Conservation (phyloP, 2,888 invertebrate species). For the Metellina segmentata region DNA sequence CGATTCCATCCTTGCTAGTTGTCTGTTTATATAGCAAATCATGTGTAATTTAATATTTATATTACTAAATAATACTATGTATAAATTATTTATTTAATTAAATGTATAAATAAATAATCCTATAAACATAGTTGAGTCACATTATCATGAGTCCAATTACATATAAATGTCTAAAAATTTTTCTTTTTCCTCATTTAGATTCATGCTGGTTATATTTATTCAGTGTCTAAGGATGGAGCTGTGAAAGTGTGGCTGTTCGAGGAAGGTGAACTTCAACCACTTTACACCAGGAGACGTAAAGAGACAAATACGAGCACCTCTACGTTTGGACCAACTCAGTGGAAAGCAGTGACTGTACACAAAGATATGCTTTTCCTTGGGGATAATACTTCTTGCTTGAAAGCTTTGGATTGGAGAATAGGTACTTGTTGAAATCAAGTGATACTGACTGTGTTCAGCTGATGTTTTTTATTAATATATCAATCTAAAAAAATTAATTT, state of each 20-base stretch:
- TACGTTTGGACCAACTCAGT: slow-evolving; percentile 49
- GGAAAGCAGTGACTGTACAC: slow-evolving; percentile 45
- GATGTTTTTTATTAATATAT: too few relatives aligned
- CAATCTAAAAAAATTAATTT: too few relatives aligned
- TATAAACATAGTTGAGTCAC: too few relatives aligned
- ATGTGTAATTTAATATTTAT: too few relatives aligned
- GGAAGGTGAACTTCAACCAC: slow-evolving; percentile 61
- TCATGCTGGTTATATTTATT: slow-evolving; percentile 50
- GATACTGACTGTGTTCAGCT: too few relatives aligned
- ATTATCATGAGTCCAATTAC: too few relatives aligned
- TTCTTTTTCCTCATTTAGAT: slow-evolving; percentile 30
- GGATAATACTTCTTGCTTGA: slow-evolving; percentile 52
- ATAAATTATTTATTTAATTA: too few relatives aligned
- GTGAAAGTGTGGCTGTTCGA: slow-evolving; percentile 71
- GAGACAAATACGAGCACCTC: slow-evolving; percentile 12
- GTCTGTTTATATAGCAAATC: too few relatives aligned
- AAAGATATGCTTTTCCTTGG: slow-evolving; percentile 62
- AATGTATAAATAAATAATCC: too few relatives aligned
- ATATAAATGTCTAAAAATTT: too few relatives aligned
- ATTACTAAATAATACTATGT: too few relatives aligned
- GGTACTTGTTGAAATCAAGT: slow-evolving; percentile 25
- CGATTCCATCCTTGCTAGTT: too few relatives aligned
- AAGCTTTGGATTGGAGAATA: slow-evolving; percentile 68
- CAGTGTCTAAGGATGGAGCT: slow-evolving; percentile 68
- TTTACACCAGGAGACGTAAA: slow-evolving; percentile 66